Conservation (phyloP, 1,140 invertebrate species). For the Brachionus sp. region DNA sequence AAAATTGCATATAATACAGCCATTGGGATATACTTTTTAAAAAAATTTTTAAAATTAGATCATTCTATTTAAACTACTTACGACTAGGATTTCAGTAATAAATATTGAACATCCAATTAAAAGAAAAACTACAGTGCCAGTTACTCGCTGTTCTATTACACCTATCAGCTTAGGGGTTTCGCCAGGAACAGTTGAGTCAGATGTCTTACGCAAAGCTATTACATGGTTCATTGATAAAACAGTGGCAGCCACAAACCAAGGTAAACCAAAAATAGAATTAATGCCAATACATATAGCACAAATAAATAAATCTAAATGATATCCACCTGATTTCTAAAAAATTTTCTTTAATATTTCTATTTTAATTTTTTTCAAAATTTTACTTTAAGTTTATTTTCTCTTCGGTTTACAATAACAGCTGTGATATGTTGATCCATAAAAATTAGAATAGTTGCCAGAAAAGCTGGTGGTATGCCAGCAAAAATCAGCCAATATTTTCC, state of each 20-base stretch:
- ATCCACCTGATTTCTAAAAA: constrained; percentile 81
- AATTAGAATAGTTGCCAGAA: constrained; percentile 91
- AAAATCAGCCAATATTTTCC: constrained; percentile 82
- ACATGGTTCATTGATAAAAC: constrained; percentile 98
- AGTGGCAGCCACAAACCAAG: constrained; percentile 92
- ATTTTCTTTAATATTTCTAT: not conserved
- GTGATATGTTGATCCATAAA: constrained; percentile 99
- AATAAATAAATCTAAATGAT: constrained; percentile 91
- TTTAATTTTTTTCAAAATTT: not conserved
- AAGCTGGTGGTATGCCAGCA: constrained; percentile 78
- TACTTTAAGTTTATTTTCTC: constrained; percentile 89
- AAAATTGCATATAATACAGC: constrained; percentile 89
- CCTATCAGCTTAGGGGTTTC: constrained; percentile 91
- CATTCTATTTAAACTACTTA: not conserved
- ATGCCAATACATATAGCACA: constrained; percentile 81
- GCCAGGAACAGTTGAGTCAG: constrained; percentile 91
- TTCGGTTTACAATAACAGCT: constrained; percentile 93
- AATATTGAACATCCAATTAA: constrained; percentile 62
- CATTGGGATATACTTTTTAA: constrained; percentile 75
- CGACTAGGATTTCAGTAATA: constrained; percentile 10
- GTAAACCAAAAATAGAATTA: constrained; percentile 86
- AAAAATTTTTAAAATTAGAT: not conserved
- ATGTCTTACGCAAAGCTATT: constrained; percentile 90
- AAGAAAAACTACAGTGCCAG: constrained; percentile 87
- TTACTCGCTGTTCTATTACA: constrained; percentile 86